These are phyloP conservation scores for Drosophila equinoxialis DNA, from an alignment of 1,140 invertebrate genomes.

Conservation along the genomic window DNA sequence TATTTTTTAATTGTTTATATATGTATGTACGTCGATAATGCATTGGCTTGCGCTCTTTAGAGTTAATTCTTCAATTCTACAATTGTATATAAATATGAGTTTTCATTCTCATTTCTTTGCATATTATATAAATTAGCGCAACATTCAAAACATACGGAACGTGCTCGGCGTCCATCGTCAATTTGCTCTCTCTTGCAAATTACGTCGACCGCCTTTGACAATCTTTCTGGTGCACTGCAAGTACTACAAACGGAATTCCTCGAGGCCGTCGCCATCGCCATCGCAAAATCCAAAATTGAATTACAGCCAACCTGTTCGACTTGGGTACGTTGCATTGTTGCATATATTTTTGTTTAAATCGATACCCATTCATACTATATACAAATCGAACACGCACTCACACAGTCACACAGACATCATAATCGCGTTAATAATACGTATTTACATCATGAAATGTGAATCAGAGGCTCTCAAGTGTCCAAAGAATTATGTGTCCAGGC, in stretches of 20 bases:
- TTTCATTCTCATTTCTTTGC: constrained; percentile 7
- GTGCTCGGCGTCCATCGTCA: constrained; percentile 50
- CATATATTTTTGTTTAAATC: constrained; percentile 20
- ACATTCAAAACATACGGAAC: constrained; percentile 49
- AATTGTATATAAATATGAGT: background rate
- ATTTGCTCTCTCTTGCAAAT: constrained; percentile 47
- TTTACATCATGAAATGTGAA: background rate
- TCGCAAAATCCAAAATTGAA: constrained; percentile 19
- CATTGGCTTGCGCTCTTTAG: background rate
- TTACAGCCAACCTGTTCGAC: constrained; percentile 29
- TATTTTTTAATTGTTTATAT: constrained; percentile 6
- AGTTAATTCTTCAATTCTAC: background rate
- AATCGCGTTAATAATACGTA: constrained; percentile 2
- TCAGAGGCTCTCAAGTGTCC: background rate
- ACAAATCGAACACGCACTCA: background rate
- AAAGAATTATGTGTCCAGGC: background rate
- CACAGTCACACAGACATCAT: background rate
- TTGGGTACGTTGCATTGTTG: constrained; percentile 36
- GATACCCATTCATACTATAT: background rate
- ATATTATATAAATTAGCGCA: constrained; percentile 54
- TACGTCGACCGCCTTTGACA: constrained; percentile 40
- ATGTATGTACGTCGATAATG: background rate
- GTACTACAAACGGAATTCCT: constrained; percentile 14
- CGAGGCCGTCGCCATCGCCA: constrained; percentile 16
- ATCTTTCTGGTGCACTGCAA: constrained; percentile 24